Base-by-base conservation (phyloP, 1,140 invertebrate genomes). In the Orchesella cincta region DNA sequence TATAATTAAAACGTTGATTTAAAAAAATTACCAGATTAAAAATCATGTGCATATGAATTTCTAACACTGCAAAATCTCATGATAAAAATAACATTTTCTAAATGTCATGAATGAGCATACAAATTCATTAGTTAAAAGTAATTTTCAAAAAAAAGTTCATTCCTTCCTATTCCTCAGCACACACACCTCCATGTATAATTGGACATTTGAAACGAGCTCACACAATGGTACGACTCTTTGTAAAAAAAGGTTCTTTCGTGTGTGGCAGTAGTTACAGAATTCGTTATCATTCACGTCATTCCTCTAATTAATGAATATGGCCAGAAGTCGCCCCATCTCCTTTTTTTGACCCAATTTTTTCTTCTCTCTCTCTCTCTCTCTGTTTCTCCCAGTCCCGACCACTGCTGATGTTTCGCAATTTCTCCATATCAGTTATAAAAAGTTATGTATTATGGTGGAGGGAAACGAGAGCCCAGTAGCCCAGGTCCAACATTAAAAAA, bases 221-320 rank as follows among this genome's bases (percentile, higher is more conserved):
- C 39, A 12, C 20, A 46, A 46, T n/a, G n/a, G n/a, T n/a, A n/a
- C n/a, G n/a, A n/a, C n/a, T n/a, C n/a, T n/a, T n/a, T n/a, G n/a
- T n/a, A n/a, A n/a, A n/a, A n/a, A n/a, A n/a, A n/a, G n/a, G n/a
- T n/a, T n/a, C n/a, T n/a, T n/a, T n/a, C n/a, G n/a, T n/a, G n/a
- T n/a, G n/a, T n/a, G n/a, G n/a, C n/a, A n/a, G n/a, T n/a, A n/a
- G n/a, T n/a, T n/a, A n/a, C n/a, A n/a, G n/a, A n/a, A n/a, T 57
- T 57, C 12, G 12, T 57, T 57, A 26, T 12, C 62, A 67, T 67
- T 67, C 62, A 67, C 33, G 62, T 33, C 62, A 67, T 67, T 67
- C 62, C n/a, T 16, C 62, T 67, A 67, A 67, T 67, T 67, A 67
- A 67, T 67, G 62, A 31, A 67, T 16, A 33, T 67, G 62, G 62